Conservation (phyloP, 1,140 invertebrate species). For the Neodiprion pinetum region DNA sequence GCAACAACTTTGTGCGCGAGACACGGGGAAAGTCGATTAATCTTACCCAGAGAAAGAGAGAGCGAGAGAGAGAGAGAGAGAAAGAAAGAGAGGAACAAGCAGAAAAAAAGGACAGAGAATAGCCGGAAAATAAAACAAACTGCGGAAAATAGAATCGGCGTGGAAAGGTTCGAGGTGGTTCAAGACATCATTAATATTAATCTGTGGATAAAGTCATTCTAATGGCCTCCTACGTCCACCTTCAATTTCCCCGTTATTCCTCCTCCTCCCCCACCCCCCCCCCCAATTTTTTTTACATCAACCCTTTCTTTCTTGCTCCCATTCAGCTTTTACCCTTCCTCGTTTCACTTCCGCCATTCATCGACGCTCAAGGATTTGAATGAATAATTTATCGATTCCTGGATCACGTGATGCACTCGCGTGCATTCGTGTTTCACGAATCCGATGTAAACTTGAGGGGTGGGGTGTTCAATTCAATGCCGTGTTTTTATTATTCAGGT, state of each 20-base stretch:
- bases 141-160: not conserved
- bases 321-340: no score
- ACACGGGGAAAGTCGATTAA: not conserved
- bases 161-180: not conserved
- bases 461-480: no score
- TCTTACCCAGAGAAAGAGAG: not conserved
- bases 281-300: no score
- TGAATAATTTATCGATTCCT: no score
- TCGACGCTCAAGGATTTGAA: no score
- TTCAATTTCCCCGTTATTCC: not conserved
- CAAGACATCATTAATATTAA: constrained; percentile 15
- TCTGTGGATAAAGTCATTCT: constrained; percentile 6
- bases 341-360: no score
- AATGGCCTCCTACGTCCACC: constrained; percentile 7
- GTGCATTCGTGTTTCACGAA: no score
- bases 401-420: no score
- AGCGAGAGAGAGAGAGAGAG: not conserved
- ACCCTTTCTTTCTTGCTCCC: no score
- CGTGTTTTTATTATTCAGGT: no score
- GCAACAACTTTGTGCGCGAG: not conserved
- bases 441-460: no score
- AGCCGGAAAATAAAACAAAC: not conserved
- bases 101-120: not conserved
- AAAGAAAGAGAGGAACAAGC: not conserved
- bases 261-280: no score